Percentiles rank a stretch among this genome's conserved stretches.
phyloP scores from a whole-genome alignment of 1,140 invertebrate genomes.

The Calliopsis andreniformis region DNA sequence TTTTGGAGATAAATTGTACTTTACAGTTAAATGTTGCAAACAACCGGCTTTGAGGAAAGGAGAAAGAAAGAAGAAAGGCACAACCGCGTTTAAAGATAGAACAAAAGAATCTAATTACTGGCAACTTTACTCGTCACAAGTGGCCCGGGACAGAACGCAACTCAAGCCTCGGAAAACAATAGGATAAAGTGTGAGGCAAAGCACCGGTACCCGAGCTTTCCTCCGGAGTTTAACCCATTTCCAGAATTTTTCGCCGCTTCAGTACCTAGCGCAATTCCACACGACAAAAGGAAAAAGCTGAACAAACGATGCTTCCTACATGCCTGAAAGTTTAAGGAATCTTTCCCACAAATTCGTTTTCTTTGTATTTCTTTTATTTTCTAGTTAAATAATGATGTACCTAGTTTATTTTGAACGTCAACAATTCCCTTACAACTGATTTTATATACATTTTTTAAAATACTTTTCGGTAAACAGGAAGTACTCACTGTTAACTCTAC shows the following conservation, averaged over 20 bases:
- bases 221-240: slow-evolving; percentile 34
- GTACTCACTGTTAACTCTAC: no score
- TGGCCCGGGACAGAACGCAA: slow-evolving; percentile 14
- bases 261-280: neutral
- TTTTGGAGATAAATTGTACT: no score
- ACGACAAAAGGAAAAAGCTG: neutral
- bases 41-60: neutral
- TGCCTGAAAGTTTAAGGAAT: no score
- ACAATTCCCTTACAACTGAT: no score
- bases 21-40: neutral
- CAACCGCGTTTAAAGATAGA: slow-evolving; percentile 9
- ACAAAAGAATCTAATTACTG: slow-evolving; percentile 48
- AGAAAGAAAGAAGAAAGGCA: neutral
- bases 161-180: slow-evolving; percentile 17
- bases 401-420: no score
- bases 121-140: slow-evolving; percentile 31
- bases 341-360: no score
- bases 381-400: no score
- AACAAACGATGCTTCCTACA: no score
- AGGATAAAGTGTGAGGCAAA: slow-evolving; percentile 27
- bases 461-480: no score
- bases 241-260: neutral
- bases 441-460: no score
- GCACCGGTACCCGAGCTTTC: slow-evolving; percentile 6
- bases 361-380: no score